Evolutionary conservation across 2,113 vertebrate species (phyloP).

Genomic region (Vireo altiloquus): DNA sequence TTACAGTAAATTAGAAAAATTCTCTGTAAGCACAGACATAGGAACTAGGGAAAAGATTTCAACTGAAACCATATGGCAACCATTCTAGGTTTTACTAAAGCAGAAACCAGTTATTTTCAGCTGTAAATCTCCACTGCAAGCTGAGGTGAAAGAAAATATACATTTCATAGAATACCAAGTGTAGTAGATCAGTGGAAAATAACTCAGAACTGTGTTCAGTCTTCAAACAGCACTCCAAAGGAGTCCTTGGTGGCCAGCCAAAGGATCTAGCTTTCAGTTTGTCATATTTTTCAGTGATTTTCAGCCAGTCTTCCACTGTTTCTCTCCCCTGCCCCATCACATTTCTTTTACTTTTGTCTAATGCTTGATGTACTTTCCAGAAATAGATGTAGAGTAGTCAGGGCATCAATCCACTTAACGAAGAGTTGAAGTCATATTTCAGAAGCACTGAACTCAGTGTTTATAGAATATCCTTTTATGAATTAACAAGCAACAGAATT

Average conservation of each 20-base stretch:
- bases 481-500: background rate
- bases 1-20: background rate
- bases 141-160: background rate
- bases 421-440: background rate
- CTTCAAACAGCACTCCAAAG: background rate
- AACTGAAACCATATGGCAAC: background rate
- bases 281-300: background rate
- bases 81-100: background rate
- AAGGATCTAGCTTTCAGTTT: conserved; percentile 6
- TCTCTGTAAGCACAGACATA: background rate
- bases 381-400: background rate
- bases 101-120: conserved; percentile 13
- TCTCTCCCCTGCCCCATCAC: background rate
- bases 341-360: background rate
- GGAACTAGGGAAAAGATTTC: background rate
- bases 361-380: background rate
- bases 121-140: background rate
- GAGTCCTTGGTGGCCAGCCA: background rate
- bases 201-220: background rate
- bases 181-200: conserved; percentile 28
- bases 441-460: no score
- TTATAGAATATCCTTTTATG: background rate
- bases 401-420: background rate
- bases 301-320: background rate
- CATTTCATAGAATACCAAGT: conserved; percentile 7